Evolutionary conservation across 1,140 invertebrate genomes (phyloP), one percentile per base, ranked within the genome.

Genomic region (Halictus rubicundus): DNA sequence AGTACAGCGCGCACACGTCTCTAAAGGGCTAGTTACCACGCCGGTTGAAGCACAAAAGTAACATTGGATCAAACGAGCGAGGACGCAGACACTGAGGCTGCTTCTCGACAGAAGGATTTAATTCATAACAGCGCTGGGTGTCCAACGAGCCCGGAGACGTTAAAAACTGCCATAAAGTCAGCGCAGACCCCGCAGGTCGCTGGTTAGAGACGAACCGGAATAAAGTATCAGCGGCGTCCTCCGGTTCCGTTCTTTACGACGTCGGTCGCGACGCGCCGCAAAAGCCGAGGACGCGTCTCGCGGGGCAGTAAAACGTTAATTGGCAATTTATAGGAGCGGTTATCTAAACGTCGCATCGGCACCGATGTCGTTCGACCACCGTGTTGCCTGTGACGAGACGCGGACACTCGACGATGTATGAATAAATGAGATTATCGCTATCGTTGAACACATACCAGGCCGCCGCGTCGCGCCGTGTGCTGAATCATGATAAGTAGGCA

Each of bases 261-360:
- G 59, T 74, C 70, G 65, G 57, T 12, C 23, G 25, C 21, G 27
- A 37, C 25, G 23, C 61, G 32, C 23, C 12, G 32, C 32, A 6
- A 52, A 10, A 57, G 68, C 27, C 64, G 64, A 70, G 23, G 37
- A 68, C 46, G 81, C 49, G 52, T 42, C 49, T n/a, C 37, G 32
- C 70, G 76, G n/a, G 76, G 73, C 72, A 80, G 68, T 86, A 87
- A 88, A 89, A 86, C 69, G 77, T 68, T 89, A 89, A 89, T 89
- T 88, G 88, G 83, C 84, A 83, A 85, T 88, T 86, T 83, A 78
- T 80, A 68, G 68, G 82, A 39, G 74, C 78, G 75, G 76, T 86
- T 88, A 89, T 87, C 87, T 73, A 88, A 87, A 87, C 65, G 78
- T 63, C 59, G 21, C 71, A 69, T 70, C 83, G 73, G 69, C 63